phyloP scores from a whole-genome alignment of 2,888 invertebrate genomes.

The Sarcophaga subvicina region DNA sequence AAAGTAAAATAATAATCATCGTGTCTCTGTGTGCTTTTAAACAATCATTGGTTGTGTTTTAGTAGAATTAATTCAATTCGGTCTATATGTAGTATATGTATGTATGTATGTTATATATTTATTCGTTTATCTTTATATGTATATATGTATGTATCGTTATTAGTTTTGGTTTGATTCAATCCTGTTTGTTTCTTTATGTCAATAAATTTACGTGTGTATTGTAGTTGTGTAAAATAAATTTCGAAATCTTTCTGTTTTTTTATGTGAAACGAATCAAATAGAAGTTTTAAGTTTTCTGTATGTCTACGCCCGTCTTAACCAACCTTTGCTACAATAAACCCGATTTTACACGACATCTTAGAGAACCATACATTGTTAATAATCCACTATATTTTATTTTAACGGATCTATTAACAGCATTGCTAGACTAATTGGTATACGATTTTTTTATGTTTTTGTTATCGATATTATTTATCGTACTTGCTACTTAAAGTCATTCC shows the following conservation, averaged over 20 bases:
- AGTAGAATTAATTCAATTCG: slow-evolving; percentile 24
- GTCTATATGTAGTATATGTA: background rate
- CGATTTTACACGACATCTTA: too few species aligned
- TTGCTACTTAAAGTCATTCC: too few species aligned
- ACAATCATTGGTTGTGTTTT: background rate
- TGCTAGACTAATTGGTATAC: too few species aligned
- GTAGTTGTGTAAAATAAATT: background rate
- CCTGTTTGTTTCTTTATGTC: slow-evolving; percentile 47
- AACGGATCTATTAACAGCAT: too few species aligned
- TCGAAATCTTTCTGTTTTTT: background rate
- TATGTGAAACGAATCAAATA: background rate
- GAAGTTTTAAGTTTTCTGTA: slow-evolving; percentile 5
- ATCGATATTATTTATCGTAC: too few species aligned
- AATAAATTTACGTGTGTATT: slow-evolving; percentile 24
- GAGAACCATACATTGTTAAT: too few species aligned
- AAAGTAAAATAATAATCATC: background rate
- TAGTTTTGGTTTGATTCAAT: slow-evolving; percentile 2
- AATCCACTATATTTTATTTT: too few species aligned
- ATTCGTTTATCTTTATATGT: slow-evolving; percentile 54
- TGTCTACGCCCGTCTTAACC: slow-evolving; percentile 5
- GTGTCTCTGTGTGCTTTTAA: slow-evolving; percentile 4
- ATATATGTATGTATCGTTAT: background rate
- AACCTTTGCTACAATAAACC: background rate
- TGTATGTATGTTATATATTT: slow-evolving; percentile 15
- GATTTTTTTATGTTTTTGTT: too few species aligned